phyloP scores from a whole-genome alignment of 2,113 vertebrate genomes.

The Actinemys pallida region DNA sequence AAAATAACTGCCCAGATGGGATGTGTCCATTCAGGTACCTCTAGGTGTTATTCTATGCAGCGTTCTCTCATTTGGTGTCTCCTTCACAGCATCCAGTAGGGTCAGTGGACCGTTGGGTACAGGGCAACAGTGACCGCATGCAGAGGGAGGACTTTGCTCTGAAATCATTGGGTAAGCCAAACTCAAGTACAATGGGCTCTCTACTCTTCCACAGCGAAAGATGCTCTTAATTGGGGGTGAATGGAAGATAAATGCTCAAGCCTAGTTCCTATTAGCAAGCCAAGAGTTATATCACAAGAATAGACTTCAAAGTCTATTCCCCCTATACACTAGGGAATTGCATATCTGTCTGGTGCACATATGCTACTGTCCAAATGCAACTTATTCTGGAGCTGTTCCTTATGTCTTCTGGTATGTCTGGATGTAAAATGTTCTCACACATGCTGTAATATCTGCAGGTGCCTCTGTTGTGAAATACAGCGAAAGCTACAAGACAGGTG shows the following conservation, averaged over 20 bases:
- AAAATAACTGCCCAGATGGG: not conserved
- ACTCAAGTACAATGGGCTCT: not conserved
- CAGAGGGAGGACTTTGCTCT: not conserved
- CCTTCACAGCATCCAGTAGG: not conserved
- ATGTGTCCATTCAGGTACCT: not conserved
- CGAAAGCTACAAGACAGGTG: not conserved
- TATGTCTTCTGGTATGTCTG: not conserved
- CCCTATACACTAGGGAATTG: not conserved
- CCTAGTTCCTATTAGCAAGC: not conserved
- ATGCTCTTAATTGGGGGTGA: not conserved
- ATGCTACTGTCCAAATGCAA: not conserved
- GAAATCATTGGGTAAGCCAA: not conserved
- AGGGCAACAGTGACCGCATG: not conserved
- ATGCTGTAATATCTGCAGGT: not conserved
- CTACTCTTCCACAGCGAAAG: not conserved
- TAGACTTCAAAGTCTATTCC: not conserved
- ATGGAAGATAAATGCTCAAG: not conserved
- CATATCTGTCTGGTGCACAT: not conserved
- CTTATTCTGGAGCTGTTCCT: not conserved
- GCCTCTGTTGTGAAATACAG: not conserved
- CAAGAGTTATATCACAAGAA: not conserved
- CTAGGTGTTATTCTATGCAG: not conserved
- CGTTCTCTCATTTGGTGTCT: not conserved
- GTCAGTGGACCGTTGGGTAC: too few species aligned
- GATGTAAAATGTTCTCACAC: not conserved